These are phyloP conservation scores for Abrostola tripartita DNA, from an alignment of 2,888 invertebrate species.

Conservation along the genomic window DNA sequence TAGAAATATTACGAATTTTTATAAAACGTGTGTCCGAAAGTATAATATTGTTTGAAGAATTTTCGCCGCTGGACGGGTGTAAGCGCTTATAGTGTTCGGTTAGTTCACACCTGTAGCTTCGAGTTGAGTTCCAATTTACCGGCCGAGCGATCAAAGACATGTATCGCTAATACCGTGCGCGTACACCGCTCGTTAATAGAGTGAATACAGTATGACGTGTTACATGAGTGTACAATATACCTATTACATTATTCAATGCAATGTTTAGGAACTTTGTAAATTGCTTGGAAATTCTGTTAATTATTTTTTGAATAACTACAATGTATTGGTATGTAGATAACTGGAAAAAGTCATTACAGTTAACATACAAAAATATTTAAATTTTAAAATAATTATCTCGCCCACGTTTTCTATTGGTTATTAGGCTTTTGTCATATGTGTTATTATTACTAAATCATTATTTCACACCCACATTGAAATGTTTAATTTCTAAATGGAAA, in stretches of 20 bases:
- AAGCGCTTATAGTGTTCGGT: slow-evolving; percentile 63
- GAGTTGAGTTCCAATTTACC: slow-evolving; percentile 78
- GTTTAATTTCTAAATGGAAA: too few relatives aligned
- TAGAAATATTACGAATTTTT: neutral
- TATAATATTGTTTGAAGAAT: slow-evolving; percentile 18
- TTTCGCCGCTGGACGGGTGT: slow-evolving; percentile 46
- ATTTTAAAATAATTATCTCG: too few relatives aligned
- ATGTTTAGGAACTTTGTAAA: too few relatives aligned
- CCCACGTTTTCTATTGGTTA: too few relatives aligned
- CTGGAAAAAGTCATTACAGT: too few relatives aligned
- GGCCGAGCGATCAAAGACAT: slow-evolving; percentile 80
- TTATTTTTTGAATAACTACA: too few relatives aligned
- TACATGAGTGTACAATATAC: neutral
- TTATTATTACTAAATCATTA: too few relatives aligned
- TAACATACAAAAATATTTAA: too few relatives aligned
- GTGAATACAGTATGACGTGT: neutral
- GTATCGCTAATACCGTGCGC: slow-evolving; percentile 50
- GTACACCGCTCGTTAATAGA: slow-evolving; percentile 43
- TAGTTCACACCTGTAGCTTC: slow-evolving; percentile 71
- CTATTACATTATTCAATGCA: neutral
- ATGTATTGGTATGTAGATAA: too few relatives aligned
- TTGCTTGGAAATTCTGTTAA: too few relatives aligned
- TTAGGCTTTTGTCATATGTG: too few relatives aligned
- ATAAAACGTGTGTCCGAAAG: slow-evolving; percentile 11
- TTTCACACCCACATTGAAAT: too few relatives aligned